Evolutionary conservation across 2,113 vertebrate genomes (phyloP).

Genomic region (Okapia johnstoni): DNA sequence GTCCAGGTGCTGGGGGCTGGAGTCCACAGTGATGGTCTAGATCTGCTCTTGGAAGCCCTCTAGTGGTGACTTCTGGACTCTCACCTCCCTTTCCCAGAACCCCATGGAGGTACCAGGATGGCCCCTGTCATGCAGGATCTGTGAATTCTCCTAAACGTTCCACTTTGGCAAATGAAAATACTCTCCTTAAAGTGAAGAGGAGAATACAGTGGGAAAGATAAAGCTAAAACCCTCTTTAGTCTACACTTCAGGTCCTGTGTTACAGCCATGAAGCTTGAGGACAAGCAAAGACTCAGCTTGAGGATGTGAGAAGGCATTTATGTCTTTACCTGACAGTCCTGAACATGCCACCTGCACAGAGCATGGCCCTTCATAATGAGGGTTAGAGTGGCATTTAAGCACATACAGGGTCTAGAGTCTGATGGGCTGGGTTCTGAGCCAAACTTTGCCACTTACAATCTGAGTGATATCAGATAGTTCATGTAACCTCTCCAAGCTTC

Average conservation of each 20-base stretch:
- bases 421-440: not conserved
- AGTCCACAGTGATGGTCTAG: not conserved
- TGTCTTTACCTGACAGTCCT: not conserved
- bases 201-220: not conserved
- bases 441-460: not conserved
- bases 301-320: not conserved
- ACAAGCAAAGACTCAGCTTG: not conserved
- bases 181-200: not conserved
- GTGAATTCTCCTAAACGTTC: not conserved
- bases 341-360: not conserved
- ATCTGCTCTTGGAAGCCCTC: not conserved
- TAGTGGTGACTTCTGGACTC: not conserved
- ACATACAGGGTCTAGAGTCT: not conserved
- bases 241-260: not conserved
- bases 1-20: not conserved
- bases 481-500: not conserved
- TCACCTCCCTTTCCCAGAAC: not conserved
- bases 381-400: not conserved
- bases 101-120: not conserved
- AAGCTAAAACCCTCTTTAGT: not conserved
- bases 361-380: not conserved
- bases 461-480: not conserved
- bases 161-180: not conserved
- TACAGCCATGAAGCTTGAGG: not conserved
- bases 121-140: not conserved